Evolutionary conservation across 2,797 vertebrate genomes (phyloP).

Genomic region (Manis pentadactyla): DNA sequence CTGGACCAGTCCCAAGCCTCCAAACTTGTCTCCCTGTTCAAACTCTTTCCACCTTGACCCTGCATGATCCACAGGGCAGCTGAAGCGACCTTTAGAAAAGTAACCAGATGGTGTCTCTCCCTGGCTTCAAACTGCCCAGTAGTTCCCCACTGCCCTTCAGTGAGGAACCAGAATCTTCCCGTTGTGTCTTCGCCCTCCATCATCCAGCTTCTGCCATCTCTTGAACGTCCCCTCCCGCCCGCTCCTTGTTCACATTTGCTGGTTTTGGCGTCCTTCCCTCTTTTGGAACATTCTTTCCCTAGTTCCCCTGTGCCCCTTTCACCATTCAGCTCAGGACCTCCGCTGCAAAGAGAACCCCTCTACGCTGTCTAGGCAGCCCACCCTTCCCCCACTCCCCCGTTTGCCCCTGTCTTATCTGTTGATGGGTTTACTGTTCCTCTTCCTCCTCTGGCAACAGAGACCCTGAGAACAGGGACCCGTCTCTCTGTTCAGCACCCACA

Average conservation of each 20-base stretch:
- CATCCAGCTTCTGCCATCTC: background rate
- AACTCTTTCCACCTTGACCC: background rate
- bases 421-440: background rate
- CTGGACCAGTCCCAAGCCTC: background rate
- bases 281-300: background rate
- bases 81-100: background rate
- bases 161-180: background rate
- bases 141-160: background rate
- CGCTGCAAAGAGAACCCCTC: background rate
- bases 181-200: background rate
- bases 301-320: background rate
- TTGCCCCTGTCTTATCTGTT: background rate
- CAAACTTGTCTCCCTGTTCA: background rate
- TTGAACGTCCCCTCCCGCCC: background rate
- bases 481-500: background rate
- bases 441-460: background rate
- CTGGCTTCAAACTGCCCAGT: background rate
- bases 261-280: no score
- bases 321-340: background rate
- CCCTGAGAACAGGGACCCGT: background rate
- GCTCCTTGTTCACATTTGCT: background rate
- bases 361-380: background rate
- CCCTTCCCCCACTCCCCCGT: accelerated
- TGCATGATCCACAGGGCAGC: accelerated
- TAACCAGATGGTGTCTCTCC: background rate